Percentiles rank a stretch among this genome's conserved stretches.
These are phyloP conservation scores for Electrona antarctica DNA, from an alignment of 2,113 vertebrate genomes.

Conservation along the genomic window DNA sequence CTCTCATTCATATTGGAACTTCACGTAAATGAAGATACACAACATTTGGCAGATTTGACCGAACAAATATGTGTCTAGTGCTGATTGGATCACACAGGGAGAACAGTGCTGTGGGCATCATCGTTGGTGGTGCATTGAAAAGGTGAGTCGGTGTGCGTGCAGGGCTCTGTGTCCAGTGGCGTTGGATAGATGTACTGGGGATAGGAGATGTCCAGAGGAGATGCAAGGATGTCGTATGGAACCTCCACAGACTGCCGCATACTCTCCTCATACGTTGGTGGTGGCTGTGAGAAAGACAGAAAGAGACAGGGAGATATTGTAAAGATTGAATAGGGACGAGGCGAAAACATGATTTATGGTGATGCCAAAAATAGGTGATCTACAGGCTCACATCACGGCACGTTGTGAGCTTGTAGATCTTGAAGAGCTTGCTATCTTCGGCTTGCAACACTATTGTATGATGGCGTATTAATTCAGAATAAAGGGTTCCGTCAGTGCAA, in stretches of 20 bases:
- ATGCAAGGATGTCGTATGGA: slow-evolving; percentile 50
- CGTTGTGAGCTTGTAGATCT: too few relatives aligned
- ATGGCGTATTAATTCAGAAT: too few relatives aligned
- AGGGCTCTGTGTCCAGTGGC: slow-evolving; percentile 1
- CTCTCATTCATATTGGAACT: not conserved
- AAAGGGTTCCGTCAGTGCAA: too few relatives aligned
- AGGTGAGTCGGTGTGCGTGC: slow-evolving; percentile 26
- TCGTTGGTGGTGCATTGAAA: slow-evolving; percentile 10
- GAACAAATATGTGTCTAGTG: not conserved
- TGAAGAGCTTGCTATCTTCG: too few relatives aligned
- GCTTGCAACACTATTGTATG: too few relatives aligned
- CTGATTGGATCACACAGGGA: slow-evolving; percentile 47
- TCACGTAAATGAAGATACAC: not conserved
- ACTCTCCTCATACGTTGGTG: slow-evolving; percentile 80
- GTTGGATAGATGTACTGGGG: slow-evolving; percentile 17
- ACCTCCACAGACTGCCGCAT: slow-evolving; percentile 69
- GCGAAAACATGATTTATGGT: too few relatives aligned
- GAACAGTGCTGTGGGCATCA: slow-evolving; percentile 8
- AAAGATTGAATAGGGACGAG: not conserved
- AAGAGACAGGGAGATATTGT: not conserved
- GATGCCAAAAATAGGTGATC: too few relatives aligned
- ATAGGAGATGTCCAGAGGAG: slow-evolving; percentile 20
- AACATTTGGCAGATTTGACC: not conserved
- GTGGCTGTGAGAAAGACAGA: slow-evolving; percentile 56
- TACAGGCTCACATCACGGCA: too few relatives aligned